Base-by-base conservation (phyloP, 2,888 invertebrate genomes). In the Leptodirus hochenwartii region DNA sequence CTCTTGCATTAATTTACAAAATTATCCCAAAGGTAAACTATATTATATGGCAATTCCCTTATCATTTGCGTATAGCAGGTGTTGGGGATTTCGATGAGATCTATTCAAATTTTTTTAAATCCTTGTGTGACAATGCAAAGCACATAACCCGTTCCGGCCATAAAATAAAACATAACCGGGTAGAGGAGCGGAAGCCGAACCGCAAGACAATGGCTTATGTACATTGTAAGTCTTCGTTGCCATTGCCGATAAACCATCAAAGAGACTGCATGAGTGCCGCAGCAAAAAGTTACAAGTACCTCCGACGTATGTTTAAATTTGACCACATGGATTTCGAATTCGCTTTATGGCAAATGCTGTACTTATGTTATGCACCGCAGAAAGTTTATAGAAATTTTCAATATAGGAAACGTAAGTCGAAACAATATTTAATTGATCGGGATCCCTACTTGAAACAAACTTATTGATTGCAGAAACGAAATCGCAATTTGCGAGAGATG, bases 291-390 rank as follows among this genome's bases (percentile, higher is more conserved):
- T 82, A 81, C 57, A 80, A 81, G 60, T 88, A 88, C 56, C 59
- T 91, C 29, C 61, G 82, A 40, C 67, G 87, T 47, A 58, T 90
- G 34, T 64, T 87, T 34, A 82, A 85, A 55, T 90, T 91, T 50
- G 73, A 84, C 47, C 95, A 96, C 60, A 98, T 98, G 96, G 96
- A 98, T 59, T 98, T 98, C 60, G 93, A 98, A 53, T 96, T 91
- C 61, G 96, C 96, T 0, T 62, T 81, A n/a, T 98, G 96, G 96
- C 96, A 98, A 66, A 95, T 96, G 88, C 56, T 93, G 0, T 93
- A 93, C 53, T 61, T 98, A 37, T 84, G 98, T 49, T 67, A 82
- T 32, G 68, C 90, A 1, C 96, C 96, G 10, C 93, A 95, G 49
- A 93, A 90, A 67, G 91, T 98, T 20, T 91, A 91, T 53, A 71